Percentiles rank a stretch among this genome's conserved stretches.
Conservation (phyloP, 2,797 vertebrate genomes). For the Calcarius lapponicus region DNA sequence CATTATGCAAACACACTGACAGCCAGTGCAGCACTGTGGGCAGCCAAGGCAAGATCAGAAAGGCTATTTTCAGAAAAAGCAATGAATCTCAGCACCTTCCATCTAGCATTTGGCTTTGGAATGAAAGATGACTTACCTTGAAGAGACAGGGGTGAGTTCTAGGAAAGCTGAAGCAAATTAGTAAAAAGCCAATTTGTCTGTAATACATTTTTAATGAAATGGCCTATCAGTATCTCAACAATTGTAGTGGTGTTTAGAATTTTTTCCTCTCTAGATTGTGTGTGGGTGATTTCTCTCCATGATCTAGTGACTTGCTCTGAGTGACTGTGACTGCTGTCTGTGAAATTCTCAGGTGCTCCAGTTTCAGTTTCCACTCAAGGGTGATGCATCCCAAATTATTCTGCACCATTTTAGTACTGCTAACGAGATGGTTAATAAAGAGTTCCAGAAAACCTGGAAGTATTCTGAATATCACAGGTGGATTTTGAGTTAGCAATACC, state of each 20-base stretch:
- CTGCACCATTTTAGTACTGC: not conserved
- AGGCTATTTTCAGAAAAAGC: conserved; percentile 10
- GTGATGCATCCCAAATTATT: not conserved
- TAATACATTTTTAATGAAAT: not conserved
- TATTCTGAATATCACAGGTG: not conserved
- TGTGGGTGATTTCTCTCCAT: not conserved
- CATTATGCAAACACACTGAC: not conserved
- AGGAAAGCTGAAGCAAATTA: not conserved
- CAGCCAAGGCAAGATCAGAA: not conserved
- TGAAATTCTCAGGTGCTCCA: not conserved
- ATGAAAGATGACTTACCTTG: not conserved
- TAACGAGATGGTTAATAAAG: not conserved
- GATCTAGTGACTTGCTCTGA: not conserved
- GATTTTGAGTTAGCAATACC: not conserved
- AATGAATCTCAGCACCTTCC: not conserved
- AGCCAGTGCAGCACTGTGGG: not conserved
- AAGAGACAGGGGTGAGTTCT: not conserved
- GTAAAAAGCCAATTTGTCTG: not conserved
- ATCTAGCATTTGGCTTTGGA: not conserved
- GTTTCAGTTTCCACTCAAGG: not conserved
- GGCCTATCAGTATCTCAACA: not conserved
- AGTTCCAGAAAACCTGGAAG: not conserved
- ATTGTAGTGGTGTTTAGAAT: not conserved
- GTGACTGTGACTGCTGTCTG: not conserved
- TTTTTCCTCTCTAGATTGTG: not conserved